phyloP scores from a whole-genome alignment of 2,113 vertebrate genomes.

The Loxodonta africana region DNA sequence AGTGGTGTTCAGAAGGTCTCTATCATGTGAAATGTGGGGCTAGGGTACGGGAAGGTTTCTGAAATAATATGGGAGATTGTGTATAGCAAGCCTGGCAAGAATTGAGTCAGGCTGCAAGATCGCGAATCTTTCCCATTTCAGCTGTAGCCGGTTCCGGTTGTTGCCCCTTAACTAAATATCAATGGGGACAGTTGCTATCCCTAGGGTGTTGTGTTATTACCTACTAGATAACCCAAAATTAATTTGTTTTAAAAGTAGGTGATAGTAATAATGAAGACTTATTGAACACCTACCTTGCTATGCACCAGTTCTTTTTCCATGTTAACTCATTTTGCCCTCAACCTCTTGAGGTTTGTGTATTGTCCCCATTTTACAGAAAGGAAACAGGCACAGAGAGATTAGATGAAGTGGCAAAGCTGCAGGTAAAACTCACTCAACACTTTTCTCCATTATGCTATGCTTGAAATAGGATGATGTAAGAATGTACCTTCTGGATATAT shows the following conservation, averaged over 20 bases:
- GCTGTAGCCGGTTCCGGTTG: background rate
- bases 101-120: background rate
- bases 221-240: background rate
- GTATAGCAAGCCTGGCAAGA: background rate
- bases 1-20: background rate
- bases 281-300: background rate
- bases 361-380: background rate
- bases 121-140: background rate
- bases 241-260: background rate
- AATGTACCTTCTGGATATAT: conserved; percentile 1
- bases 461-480: background rate
- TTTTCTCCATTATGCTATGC: background rate
- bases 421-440: background rate
- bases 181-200: background rate
- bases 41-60: background rate
- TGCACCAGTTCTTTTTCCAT: background rate
- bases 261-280: background rate
- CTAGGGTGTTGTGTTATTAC: background rate
- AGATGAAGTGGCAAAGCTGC: background rate
- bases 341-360: background rate
- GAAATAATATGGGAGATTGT: background rate
- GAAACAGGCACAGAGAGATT: background rate
- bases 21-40: background rate
- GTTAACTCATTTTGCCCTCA: background rate
- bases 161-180: background rate